phyloP scores from a whole-genome alignment of 1,140 invertebrate genomes.

The Zaprionus nigranus region DNA sequence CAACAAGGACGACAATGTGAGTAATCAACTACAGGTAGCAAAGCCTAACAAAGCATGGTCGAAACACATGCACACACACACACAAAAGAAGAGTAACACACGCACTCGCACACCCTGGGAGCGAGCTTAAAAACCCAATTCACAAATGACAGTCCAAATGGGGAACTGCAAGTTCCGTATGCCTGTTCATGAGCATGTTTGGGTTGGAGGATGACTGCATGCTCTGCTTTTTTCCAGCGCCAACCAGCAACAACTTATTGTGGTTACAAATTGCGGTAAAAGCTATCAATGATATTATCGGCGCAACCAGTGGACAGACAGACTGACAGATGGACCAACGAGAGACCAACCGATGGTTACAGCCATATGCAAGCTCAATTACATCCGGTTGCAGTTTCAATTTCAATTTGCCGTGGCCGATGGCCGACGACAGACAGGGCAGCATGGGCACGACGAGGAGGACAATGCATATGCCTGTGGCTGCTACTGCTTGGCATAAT shows the following conservation, averaged over 20 bases:
- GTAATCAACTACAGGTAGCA: constrained; percentile 19
- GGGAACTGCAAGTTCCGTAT: constrained; percentile 8
- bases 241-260: constrained; percentile 76
- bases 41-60: constrained; percentile 59
- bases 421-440: background rate
- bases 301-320: constrained; percentile 25
- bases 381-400: constrained; percentile 82
- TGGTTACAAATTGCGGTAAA: constrained; percentile 78
- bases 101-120: background rate
- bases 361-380: constrained; percentile 75
- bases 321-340: constrained; percentile 17
- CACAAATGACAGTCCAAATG: constrained; percentile 44
- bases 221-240: constrained; percentile 45
- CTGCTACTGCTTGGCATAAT: constrained; percentile 71
- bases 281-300: constrained; percentile 82
- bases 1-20: background rate
- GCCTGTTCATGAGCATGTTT: background rate
- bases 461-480: constrained; percentile 53
- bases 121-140: constrained; percentile 62
- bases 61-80: constrained; percentile 29
- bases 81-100: constrained; percentile 13
- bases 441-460: constrained; percentile 33
- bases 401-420: constrained; percentile 71
- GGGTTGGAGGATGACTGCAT: background rate
- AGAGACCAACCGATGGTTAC: constrained; percentile 17